A percentile compares a stretch with the other conserved stretches of the same genome.
Evolutionary conservation across 2,888 invertebrate genomes (phyloP).

Genomic region (Tetragonula carbonaria): DNA sequence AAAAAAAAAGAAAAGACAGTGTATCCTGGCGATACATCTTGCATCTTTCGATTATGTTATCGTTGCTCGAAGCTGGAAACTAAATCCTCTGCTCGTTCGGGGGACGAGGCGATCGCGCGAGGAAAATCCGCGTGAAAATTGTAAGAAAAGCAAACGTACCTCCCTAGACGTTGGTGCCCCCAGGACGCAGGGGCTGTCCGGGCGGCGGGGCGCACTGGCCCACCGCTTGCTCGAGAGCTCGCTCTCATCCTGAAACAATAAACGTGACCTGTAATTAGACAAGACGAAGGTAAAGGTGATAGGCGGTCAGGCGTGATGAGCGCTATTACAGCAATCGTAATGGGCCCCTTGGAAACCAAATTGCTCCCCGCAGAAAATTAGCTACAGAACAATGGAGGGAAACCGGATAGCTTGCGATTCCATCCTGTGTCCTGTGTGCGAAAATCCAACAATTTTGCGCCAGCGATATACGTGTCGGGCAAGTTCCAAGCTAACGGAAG

Average conservation of each 20-base stretch:
- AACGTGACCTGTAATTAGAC: constrained; percentile 73
- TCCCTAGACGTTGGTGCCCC: constrained; percentile 84
- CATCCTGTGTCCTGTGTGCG: not conserved
- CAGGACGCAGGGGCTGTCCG: constrained; percentile 83
- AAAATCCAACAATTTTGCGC: not conserved
- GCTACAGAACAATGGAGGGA: constrained; percentile 35
- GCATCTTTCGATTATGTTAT: not conserved
- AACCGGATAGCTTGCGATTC: constrained; percentile 9
- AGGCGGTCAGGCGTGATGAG: constrained; percentile 69
- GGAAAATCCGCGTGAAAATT: not conserved
- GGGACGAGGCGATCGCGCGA: too few relatives aligned
- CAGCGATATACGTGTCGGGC: not conserved
- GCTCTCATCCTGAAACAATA: constrained; percentile 89
- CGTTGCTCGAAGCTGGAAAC: not conserved
- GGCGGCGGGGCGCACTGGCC: constrained; percentile 88
- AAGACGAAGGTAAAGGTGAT: constrained; percentile 73
- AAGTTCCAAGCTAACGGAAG: not conserved
- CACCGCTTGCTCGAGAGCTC: constrained; percentile 89
- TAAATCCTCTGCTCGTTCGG: too few relatives aligned
- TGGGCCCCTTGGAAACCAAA: constrained; percentile 66
- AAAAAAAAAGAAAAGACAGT: not conserved
- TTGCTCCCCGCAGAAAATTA: constrained; percentile 70
- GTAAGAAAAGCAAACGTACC: constrained; percentile 68
- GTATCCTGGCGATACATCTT: not conserved
- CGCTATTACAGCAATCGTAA: constrained; percentile 72